phyloP scores from a whole-genome alignment of 2,888 invertebrate genomes.

The Prenolepis imparis region DNA sequence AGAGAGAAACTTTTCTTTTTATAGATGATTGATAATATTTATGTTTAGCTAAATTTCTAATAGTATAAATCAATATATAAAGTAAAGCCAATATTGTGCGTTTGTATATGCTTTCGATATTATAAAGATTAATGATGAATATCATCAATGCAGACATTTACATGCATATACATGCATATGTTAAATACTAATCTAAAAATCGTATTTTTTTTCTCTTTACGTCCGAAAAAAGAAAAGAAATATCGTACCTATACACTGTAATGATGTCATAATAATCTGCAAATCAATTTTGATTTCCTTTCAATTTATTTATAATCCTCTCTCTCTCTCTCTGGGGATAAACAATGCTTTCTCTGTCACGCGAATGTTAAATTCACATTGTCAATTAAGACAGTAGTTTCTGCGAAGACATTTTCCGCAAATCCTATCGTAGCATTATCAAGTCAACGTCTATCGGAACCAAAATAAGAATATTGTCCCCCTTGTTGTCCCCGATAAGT shows the following conservation, averaged over 20 bases:
- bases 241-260: background rate
- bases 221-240: background rate
- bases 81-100: background rate
- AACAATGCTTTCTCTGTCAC: background rate
- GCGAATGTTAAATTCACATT: slow-evolving; percentile 61
- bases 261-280: background rate
- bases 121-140: background rate
- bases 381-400: slow-evolving; percentile 64
- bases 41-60: background rate
- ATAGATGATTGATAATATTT: background rate
- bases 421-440: slow-evolving; percentile 40
- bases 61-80: background rate
- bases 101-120: background rate
- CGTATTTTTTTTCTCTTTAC: background rate
- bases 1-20: background rate
- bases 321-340: background rate
- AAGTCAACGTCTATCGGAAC: slow-evolving; percentile 51
- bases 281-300: background rate
- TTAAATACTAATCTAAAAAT: background rate
- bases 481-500: slow-evolving; percentile 38
- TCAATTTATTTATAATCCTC: background rate
- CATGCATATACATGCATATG: too few species aligned
- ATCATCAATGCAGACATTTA: background rate
- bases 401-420: slow-evolving; percentile 32
- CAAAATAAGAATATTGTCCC: slow-evolving; percentile 57